phyloP scores from a whole-genome alignment of 1,140 invertebrate genomes.

The Dreissena rostriformis region DNA sequence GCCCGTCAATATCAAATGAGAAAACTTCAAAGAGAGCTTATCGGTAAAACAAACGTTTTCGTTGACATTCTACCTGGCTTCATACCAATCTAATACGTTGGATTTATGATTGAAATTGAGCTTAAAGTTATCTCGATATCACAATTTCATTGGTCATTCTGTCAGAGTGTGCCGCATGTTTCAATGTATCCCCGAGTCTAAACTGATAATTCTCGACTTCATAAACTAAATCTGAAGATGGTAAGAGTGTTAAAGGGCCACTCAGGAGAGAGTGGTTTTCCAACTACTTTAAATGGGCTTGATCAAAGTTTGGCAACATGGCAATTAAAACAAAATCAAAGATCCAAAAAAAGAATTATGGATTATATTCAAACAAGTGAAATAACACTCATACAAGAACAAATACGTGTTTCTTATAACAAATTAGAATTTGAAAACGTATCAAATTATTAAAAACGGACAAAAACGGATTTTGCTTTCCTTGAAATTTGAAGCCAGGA shows the following conservation, averaged over 20 bases:
- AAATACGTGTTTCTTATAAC: neutral
- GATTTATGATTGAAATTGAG: conserved; percentile 44
- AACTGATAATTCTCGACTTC: conserved; percentile 40
- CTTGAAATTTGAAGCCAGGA: no score
- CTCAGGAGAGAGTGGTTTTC: conserved; percentile 11
- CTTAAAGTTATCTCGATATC: conserved; percentile 17
- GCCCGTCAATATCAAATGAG: neutral
- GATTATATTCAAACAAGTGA: neutral
- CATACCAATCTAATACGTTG: conserved; percentile 12
- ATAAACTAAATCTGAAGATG: conserved; percentile 34
- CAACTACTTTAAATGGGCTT: neutral
- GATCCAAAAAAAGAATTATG: no score
- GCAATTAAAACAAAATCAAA: no score
- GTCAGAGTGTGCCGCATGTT: conserved; percentile 14
- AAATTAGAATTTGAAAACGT: neutral
- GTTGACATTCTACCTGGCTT: neutral
- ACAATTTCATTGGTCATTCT: conserved; percentile 38
- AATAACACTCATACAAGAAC: neutral
- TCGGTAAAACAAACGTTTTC: neutral
- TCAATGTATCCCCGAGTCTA: conserved; percentile 41
- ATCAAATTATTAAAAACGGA: neutral
- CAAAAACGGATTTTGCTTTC: neutral
- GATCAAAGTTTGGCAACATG: neutral
- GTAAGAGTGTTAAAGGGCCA: neutral
- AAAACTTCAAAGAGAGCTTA: conserved; percentile 9